Percentiles rank a stretch among this genome's conserved stretches.
phyloP scores from a whole-genome alignment of 2,797 vertebrate species.

The Vireo griseus region DNA sequence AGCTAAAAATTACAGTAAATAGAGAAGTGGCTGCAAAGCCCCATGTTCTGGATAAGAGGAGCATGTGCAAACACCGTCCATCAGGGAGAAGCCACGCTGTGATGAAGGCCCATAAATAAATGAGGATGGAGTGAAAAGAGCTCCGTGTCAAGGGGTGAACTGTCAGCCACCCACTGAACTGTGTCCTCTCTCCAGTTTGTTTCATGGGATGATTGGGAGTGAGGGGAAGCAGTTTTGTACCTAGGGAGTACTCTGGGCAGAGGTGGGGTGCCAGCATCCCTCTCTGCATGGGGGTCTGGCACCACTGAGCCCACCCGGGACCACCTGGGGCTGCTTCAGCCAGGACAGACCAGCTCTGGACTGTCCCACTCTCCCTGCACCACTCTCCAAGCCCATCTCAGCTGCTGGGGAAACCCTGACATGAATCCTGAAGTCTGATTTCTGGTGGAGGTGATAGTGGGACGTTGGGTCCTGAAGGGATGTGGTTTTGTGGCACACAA shows the following conservation, averaged over 20 bases:
- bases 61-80: neutral
- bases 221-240: accelerated
- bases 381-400: neutral
- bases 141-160: neutral
- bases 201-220: neutral
- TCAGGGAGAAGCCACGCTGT: accelerated
- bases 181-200: neutral
- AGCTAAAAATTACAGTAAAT: constrained; percentile 69
- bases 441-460: neutral
- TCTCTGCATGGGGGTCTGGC: accelerated
- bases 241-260: accelerated
- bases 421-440: neutral
- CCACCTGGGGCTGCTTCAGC: neutral
- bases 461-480: accelerated
- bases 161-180: neutral
- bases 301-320: neutral
- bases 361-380: neutral
- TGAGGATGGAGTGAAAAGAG: neutral
- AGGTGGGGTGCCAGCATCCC: neutral
- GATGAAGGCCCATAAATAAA: neutral
- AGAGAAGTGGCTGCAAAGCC: constrained; percentile 53
- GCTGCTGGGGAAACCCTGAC: neutral
- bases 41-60: constrained; percentile 35
- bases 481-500: neutral
- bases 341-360: neutral